Percentiles rank a stretch among this genome's conserved stretches.
Conservation (phyloP, 2,797 vertebrate species). For the Artibeus lituratus region DNA sequence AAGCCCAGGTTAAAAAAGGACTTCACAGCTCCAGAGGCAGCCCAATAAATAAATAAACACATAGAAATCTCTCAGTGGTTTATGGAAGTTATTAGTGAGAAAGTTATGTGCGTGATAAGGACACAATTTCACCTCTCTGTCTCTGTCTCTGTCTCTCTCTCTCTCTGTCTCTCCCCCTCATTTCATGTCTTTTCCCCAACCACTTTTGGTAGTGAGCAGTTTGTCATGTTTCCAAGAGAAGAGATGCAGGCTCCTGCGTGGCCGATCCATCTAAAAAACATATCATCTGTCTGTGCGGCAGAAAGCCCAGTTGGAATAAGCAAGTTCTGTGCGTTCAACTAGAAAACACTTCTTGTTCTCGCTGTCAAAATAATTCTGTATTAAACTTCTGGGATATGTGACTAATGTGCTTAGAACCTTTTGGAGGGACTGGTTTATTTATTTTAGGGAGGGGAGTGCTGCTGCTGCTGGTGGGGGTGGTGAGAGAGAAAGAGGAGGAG, state of each 20-base stretch:
- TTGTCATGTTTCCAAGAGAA: constrained; percentile 46
- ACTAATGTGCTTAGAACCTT: constrained; percentile 69
- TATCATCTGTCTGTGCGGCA: constrained; percentile 72
- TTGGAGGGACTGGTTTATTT: constrained; percentile 41
- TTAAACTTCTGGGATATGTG: constrained; percentile 69
- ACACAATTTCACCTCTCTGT: constrained; percentile 22
- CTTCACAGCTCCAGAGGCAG: constrained; percentile 57
- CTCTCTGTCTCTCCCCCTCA: neutral
- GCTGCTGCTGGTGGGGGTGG: constrained; percentile 14
- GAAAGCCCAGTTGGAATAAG: constrained; percentile 75
- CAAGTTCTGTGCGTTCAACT: constrained; percentile 67
- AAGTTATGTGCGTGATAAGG: constrained; percentile 29
- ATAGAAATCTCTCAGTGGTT: constrained; percentile 63
- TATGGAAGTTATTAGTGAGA: constrained; percentile 60
- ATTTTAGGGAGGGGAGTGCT: constrained; percentile 68
- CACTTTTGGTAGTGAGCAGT: constrained; percentile 49
- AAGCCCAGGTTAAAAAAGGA: constrained; percentile 73
- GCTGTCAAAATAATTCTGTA: constrained; percentile 65
- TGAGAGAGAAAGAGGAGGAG: neutral
- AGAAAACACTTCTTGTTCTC: constrained; percentile 72
- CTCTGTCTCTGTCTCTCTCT: neutral
- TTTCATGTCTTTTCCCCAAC: constrained; percentile 44
- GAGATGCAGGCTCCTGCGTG: constrained; percentile 16
- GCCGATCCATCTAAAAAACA: constrained; percentile 64
- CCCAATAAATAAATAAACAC: constrained; percentile 50